Evolutionary conservation across 2,888 invertebrate species (phyloP), one percentile per base, ranked within the genome.

Genomic region (Caenorhabditis zanzibari): DNA sequence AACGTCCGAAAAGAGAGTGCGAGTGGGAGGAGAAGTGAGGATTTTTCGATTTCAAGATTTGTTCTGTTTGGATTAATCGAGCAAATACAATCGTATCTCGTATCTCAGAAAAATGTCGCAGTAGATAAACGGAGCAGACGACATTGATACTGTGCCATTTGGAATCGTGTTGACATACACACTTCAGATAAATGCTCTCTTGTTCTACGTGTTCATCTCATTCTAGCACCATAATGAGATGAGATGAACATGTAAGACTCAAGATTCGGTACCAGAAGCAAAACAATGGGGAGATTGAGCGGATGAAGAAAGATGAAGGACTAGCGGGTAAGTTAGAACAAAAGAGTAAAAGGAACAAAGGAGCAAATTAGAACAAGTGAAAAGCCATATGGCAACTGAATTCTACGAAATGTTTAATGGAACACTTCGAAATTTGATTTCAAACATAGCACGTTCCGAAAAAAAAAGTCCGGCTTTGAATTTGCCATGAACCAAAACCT

Each of bases 71-170:
- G 54, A 82, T 82, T 82, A 82, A 82, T 76, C 52, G 82, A 76
- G 82, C 82, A 82, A 82, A 82, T 68, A 82, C 58, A 73, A 68
- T 80, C 66, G 71, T 66, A 73, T 79, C 79, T 79, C 41, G 59
- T 38, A 61, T 58, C 58, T 52, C n/a, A 26, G 26, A 32, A 52
- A 72, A 80, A 80, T 80, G 79, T 73, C 80, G 35, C 66, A 73
- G 72, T 66, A 41, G 73, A 80, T 73, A 72, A 73, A 80, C 71
- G 72, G 63, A 79, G 72, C 38, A 38, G 32, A 73, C 73, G 80
- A 80, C 80, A 80, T 73, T 80, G 80, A 80, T 80, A 80, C 80
- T 80, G 80, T 80, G 72, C 66, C 80, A 72, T 72, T 73, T 80
- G 73, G 66, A 66, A 80, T 73, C 41, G 64, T 80, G 73, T 80